Base-by-base conservation (phyloP, 2,888 invertebrate species). In the Callosobruchus maculatus region DNA sequence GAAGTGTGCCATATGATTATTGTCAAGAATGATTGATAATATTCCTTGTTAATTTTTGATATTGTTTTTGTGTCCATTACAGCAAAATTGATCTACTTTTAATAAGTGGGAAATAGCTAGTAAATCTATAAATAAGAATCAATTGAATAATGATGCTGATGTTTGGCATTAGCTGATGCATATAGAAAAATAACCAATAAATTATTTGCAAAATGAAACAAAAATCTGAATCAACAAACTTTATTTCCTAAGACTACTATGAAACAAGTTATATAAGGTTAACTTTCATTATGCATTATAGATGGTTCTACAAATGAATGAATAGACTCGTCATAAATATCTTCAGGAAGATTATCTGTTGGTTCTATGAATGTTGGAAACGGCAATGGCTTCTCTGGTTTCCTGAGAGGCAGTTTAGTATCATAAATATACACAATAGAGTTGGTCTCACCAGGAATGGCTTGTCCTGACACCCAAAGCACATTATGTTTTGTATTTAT, bases 401-500 rank as follows among this genome's bases (percentile, higher is more conserved):
- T 91, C 83, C 90, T 91, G 31, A 89, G 82, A 0, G 92, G 92
- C 71, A 96, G 86, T 20, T 92, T 81, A 2, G 95, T 94, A 85
- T 99, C 98, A 83, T 92, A 95, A 76, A 98, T 89, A 80, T 94
- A 93, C 73, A 94, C 92, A 82, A 94, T 90, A 0, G 91, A 91
- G 83, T 96, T 95, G 0, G 92, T 93, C 83, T 92, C 93, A 0
- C 99, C 98, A 2, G 98, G 94, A 77, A 97, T 90, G 22, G 90
- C 92, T 21, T 91, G 91, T 18, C 97, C 97, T 79, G 91, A 89
- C 13, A 97, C 93, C 92, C 95, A 99, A 76, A 99, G 88, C 0
- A 98, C 93, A 87, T 98, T 98, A 85, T 96, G 92, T 85, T 97
- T 95, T n/a, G 95, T 95, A 84, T 98, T 97, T 67, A 99, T 95